Percentiles rank a stretch among this genome's conserved stretches.
Conservation (phyloP, 2,797 vertebrate species). For the Ceryle rudis region DNA sequence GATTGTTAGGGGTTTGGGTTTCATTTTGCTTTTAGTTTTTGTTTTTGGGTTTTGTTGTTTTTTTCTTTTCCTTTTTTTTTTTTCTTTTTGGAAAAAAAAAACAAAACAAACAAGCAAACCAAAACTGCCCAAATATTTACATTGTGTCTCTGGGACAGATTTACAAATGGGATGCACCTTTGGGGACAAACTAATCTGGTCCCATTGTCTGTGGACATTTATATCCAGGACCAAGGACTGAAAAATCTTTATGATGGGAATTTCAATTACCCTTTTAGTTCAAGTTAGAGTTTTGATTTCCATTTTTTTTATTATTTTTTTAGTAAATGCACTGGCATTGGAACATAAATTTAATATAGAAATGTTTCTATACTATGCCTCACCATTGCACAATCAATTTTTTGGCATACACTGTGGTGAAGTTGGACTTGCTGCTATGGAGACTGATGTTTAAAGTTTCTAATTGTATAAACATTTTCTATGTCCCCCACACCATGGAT, state of each 20-base stretch:
- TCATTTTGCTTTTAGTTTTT: not conserved
- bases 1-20: constrained; percentile 24
- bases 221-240: constrained; percentile 76
- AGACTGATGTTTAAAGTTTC: constrained; percentile 85
- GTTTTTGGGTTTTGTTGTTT: too few relatives aligned
- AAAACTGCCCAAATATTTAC: constrained; percentile 47
- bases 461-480: constrained; percentile 87
- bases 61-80: too few relatives aligned
- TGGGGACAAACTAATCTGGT: constrained; percentile 68
- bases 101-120: not conserved
- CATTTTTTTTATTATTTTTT: constrained; percentile 80
- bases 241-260: constrained; percentile 77
- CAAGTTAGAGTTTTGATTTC: constrained; percentile 82
- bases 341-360: constrained; percentile 80
- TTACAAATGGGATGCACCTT: constrained; percentile 52
- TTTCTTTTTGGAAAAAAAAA: too few relatives aligned
- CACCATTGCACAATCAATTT: constrained; percentile 82
- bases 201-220: constrained; percentile 65
- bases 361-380: constrained; percentile 85
- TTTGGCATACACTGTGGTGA: constrained; percentile 83
- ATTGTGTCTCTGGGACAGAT: constrained; percentile 72
- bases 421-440: constrained; percentile 84
- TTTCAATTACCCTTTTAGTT: constrained; percentile 77
- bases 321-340: constrained; percentile 84
- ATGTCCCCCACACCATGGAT: constrained; percentile 84